Evolutionary conservation across 2,113 vertebrate species (phyloP), one percentile per base, ranked within the genome.

Genomic region (Lampris incognitus): DNA sequence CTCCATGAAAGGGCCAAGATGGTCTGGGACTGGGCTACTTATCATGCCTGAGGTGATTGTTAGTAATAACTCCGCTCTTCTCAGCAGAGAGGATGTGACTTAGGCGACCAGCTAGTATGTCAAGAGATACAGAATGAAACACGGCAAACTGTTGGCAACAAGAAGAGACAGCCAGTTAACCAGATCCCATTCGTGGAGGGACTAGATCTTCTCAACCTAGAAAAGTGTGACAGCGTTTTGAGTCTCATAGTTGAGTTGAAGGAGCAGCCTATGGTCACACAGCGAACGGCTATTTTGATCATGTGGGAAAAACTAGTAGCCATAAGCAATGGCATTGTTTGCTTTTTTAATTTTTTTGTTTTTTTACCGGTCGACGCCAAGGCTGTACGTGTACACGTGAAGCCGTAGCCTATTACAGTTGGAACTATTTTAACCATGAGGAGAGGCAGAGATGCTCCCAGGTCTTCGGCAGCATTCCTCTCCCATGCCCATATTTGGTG

Each of bases 401-500:
- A 83, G 64, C 72, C 24, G 64, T 48, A 73, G 73, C 67, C 69
- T 76, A 76, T 85, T 66, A 78, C 83, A 85, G 76, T 69, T 38
- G 1, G 24, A 84, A 79, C 72, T 90, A 81, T 92, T 92, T 91
- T 76, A 80, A 76, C 86, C 74, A 78, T 63, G 52, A 72, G 80
- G 72, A 68, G 55, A 81, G 79, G 77, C 79, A 84, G 90, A 92
- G 90, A 93, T 93, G 87, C 76, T 90, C 91, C 84, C 87, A 66
- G 49, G 74, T 87, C 76, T 74, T 79, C 78, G 83, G 85, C 83
- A 88, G 84, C 90, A 86, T 93, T 93, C 89, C 89, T 92, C 86
- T 84, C 77, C 79, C 81, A 92, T 94, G 92, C 84, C 94, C 94
- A 93, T 95, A 95, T 95, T 95, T 94, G 94, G 94, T 92, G 91